A percentile compares a stretch with the other conserved stretches of the same genome.
phyloP scores from a whole-genome alignment of 2,888 invertebrate species.

The Pyrocoelia pectoralis region DNA sequence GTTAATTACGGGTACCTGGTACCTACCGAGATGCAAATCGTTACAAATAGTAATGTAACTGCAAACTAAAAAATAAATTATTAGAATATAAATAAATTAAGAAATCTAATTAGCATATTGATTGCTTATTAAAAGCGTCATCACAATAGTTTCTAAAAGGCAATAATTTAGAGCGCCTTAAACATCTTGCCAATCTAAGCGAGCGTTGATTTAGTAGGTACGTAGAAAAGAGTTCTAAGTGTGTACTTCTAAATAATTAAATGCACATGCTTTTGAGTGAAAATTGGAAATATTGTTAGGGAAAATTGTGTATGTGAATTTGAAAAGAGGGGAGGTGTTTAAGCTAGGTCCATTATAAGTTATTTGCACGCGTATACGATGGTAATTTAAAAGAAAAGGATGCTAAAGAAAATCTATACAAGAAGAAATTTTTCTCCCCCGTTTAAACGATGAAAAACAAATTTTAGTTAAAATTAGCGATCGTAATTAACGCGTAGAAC shows the following conservation, averaged over 20 bases:
- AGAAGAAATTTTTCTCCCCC: constrained; percentile 6
- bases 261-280: neutral
- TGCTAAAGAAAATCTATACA: constrained; percentile 13
- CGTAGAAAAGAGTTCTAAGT: neutral
- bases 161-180: too few species aligned
- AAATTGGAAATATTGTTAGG: neutral
- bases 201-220: too few species aligned
- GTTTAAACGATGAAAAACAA: constrained; percentile 8
- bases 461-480: constrained; percentile 15
- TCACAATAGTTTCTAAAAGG: too few species aligned
- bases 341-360: constrained; percentile 7
- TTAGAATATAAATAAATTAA: too few species aligned
- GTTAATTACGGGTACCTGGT: too few species aligned
- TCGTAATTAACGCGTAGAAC: constrained; percentile 20
- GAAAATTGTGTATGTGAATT: neutral
- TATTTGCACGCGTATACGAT: constrained; percentile 10
- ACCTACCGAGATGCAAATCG: too few species aligned
- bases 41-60: too few species aligned
- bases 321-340: neutral
- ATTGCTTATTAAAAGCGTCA: too few species aligned
- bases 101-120: too few species aligned
- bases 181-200: too few species aligned
- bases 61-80: too few species aligned
- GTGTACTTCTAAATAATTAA: neutral
- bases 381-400: constrained; percentile 11